phyloP scores from a whole-genome alignment of 2,113 vertebrate genomes.

The Cyanoderma ruficeps region DNA sequence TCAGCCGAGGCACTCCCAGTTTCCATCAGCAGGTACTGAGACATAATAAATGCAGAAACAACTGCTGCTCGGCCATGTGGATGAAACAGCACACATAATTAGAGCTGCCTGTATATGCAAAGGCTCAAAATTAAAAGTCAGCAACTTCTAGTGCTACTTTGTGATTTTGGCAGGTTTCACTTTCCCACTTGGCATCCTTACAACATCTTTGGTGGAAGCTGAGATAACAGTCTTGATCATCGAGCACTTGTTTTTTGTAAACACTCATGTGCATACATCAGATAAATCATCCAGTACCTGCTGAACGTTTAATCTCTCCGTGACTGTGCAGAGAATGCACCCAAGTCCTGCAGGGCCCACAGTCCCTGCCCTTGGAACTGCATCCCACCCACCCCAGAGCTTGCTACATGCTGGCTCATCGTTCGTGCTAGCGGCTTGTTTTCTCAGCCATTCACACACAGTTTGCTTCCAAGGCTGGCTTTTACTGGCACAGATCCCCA shows the following conservation, averaged over 20 bases:
- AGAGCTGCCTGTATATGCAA: neutral
- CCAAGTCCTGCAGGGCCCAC: neutral
- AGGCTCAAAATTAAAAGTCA: slow-evolving; percentile 11
- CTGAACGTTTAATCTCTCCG: neutral
- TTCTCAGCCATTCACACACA: neutral
- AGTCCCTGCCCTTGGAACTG: neutral
- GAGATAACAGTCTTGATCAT: neutral
- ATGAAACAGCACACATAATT: neutral
- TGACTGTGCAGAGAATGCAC: neutral
- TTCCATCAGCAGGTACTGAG: neutral
- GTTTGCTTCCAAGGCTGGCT: slow-evolving; percentile 21
- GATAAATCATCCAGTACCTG: neutral
- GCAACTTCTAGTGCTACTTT: neutral
- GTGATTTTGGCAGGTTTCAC: neutral
- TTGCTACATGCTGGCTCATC: neutral
- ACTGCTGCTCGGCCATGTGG: neutral
- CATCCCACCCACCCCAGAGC: neutral
- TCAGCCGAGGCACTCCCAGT: neutral
- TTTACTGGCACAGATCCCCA: slow-evolving; percentile 1
- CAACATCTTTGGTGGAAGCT: neutral
- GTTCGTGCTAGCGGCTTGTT: neutral
- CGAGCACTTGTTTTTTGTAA: neutral
- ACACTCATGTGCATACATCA: neutral
- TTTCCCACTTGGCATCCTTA: slow-evolving; percentile 14
- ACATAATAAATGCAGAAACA: neutral